A percentile compares a stretch with the other conserved stretches of the same genome.
phyloP scores from a whole-genome alignment of 2,113 vertebrate species.

The Clinocottus analis region DNA sequence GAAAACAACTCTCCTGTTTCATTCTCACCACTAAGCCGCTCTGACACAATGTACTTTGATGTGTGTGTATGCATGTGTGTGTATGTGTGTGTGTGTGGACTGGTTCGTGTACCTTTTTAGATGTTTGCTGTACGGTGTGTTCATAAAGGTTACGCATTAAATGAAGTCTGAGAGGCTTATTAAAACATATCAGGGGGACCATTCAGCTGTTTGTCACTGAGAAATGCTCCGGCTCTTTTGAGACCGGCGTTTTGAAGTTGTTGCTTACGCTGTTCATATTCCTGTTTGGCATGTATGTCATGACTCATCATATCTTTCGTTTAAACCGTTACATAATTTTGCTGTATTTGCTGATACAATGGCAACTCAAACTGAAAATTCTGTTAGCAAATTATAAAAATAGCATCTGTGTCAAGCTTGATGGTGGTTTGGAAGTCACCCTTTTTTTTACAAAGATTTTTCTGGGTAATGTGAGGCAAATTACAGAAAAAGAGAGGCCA shows the following conservation, averaged over 20 bases:
- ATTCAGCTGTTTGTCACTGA: background rate
- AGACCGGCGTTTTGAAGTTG: background rate
- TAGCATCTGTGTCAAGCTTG: conserved; percentile 6
- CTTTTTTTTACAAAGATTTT: conserved; percentile 3
- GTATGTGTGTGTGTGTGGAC: conserved; percentile 13
- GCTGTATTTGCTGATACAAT: background rate
- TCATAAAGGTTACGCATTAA: conserved; percentile 20
- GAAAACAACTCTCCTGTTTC: conserved; percentile 77
- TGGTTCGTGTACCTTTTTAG: conserved; percentile 16
- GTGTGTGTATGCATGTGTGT: conserved; percentile 35
- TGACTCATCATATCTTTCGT: background rate
- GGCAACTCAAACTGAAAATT: background rate
- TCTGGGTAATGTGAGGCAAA: background rate
- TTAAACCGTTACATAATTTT: background rate
- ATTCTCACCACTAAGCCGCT: conserved; percentile 69
- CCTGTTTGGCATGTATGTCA: background rate
- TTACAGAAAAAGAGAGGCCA: background rate
- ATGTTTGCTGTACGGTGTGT: conserved; percentile 37
- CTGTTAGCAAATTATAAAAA: conserved; percentile 9
- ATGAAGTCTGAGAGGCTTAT: conserved; percentile 15
- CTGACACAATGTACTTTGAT: conserved; percentile 68
- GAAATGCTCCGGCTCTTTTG: background rate
- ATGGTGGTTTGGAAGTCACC: background rate
- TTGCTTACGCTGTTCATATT: background rate
- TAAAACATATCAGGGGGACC: conserved; percentile 1